Evolutionary conservation across 1,140 invertebrate genomes (phyloP), one percentile per base, ranked within the genome.

Genomic region (Drosophila funebris): DNA sequence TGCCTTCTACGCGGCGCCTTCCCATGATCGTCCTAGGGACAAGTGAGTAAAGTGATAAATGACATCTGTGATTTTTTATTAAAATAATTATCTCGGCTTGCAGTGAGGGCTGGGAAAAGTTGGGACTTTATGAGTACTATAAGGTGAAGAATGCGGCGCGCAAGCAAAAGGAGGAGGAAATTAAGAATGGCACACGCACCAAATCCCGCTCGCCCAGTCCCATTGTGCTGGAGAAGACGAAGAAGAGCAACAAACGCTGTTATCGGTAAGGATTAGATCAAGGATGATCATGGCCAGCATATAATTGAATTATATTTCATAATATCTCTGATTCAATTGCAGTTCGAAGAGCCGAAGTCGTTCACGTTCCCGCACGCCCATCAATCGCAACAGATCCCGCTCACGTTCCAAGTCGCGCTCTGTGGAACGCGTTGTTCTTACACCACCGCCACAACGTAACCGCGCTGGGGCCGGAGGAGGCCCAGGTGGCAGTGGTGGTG

Each of bases 31-130:
- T 64, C 98, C 98, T 0, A 93, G 98, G 84, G 98, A 99, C 92
- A 97, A 96, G 97, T 98, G 92, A 93, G 93, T 88, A 6, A 2
- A 22, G 18, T 2, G n/a, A n/a, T n/a, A n/a, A n/a, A n/a, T n/a
- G n/a, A n/a, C n/a, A n/a, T n/a, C n/a, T n/a, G n/a, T n/a, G n/a
- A n/a, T n/a, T n/a, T n/a, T n/a, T n/a, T n/a, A n/a, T n/a, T n/a
- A n/a, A n/a, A n/a, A n/a, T n/a, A n/a, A n/a, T n/a, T n/a, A n/a
- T n/a, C n/a, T n/a, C n/a, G n/a, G n/a, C 60, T 93, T 93, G 66
- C 87, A 98, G 97, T 93, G 98, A 99, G 91, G 98, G 98, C 37
- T 99, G 98, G 98, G 98, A 99, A 91, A 98, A 98, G 92, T 93
- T 99, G 82, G 98, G 97, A 63, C 93, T 99, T 16, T 99, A 99